Percentiles rank a stretch among this genome's conserved stretches.
Evolutionary conservation across 2,113 vertebrate species (phyloP).

Genomic region (Trinectes maculatus): DNA sequence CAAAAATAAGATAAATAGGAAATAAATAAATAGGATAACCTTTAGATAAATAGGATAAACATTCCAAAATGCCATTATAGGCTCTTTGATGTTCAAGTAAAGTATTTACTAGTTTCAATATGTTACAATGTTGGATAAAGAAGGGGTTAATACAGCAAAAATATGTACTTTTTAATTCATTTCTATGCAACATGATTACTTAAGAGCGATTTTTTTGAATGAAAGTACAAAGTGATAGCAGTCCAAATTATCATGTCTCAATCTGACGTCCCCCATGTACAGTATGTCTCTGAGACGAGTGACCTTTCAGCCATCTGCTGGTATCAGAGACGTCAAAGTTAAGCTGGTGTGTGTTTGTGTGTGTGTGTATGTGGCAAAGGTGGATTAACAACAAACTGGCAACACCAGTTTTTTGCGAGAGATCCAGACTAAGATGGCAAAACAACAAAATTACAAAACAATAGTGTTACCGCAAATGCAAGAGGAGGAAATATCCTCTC

Average conservation of each 20-base stretch:
- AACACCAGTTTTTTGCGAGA: slow-evolving; percentile 7
- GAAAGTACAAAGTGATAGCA: background rate
- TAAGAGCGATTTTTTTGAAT: background rate
- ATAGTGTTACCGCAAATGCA: background rate
- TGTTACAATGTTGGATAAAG: background rate
- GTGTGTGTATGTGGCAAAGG: background rate
- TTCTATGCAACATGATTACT: background rate
- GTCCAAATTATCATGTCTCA: too few species aligned
- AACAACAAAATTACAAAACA: background rate
- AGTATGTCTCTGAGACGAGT: slow-evolving; percentile 22
- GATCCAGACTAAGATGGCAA: background rate
- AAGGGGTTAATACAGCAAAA: too few species aligned
- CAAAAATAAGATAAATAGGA: too few species aligned
- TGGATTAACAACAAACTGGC: slow-evolving; percentile 24
- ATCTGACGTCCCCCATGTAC: slow-evolving; percentile 16
- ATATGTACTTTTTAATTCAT: too few species aligned
- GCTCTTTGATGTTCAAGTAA: too few species aligned
- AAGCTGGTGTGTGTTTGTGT: slow-evolving; percentile 19
- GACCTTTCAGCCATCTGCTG: slow-evolving; percentile 51
- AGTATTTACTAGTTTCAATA: background rate
- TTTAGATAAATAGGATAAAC: too few species aligned
- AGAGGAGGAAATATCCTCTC: background rate
- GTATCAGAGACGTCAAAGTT: slow-evolving; percentile 44
- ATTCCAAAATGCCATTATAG: too few species aligned
- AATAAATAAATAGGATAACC: too few species aligned